These are phyloP conservation scores for Aythya baeri DNA, from an alignment of 2,113 vertebrate genomes.

Conservation along the genomic window DNA sequence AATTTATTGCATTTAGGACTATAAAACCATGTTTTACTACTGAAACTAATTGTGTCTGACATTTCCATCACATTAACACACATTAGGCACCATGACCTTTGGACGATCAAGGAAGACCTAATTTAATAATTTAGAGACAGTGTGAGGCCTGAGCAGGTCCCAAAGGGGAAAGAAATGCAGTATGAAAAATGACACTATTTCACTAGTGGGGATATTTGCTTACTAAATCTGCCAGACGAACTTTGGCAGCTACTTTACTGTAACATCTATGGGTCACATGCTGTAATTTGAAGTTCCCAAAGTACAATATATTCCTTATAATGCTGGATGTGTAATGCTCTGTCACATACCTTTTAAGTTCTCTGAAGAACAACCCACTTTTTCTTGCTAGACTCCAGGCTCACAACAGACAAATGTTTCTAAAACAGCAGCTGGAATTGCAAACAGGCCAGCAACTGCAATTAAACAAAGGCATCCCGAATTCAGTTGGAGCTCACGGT, in stretches of 20 bases:
- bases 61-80: slow-evolving; percentile 70
- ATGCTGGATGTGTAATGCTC: not conserved
- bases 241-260: not conserved
- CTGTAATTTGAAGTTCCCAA: not conserved
- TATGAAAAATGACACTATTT: slow-evolving; percentile 37
- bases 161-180: slow-evolving; percentile 32
- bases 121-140: slow-evolving; percentile 70
- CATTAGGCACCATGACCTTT: slow-evolving; percentile 67
- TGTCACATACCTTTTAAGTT: not conserved
- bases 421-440: not conserved
- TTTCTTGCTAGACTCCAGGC: not conserved
- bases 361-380: not conserved
- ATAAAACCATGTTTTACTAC: slow-evolving; percentile 68
- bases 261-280: not conserved
- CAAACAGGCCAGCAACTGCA: not conserved
- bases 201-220: slow-evolving; percentile 10
- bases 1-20: slow-evolving; percentile 60
- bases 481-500: not conserved
- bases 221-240: slow-evolving; percentile 18
- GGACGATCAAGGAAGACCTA: slow-evolving; percentile 60
- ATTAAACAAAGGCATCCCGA: not conserved
- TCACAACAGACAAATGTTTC: not conserved
- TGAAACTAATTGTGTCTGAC: slow-evolving; percentile 65
- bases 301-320: not conserved
- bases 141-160: not conserved